Evolutionary conservation across 1,140 invertebrate species (phyloP).

Genomic region (Tetramorium simillimum): DNA sequence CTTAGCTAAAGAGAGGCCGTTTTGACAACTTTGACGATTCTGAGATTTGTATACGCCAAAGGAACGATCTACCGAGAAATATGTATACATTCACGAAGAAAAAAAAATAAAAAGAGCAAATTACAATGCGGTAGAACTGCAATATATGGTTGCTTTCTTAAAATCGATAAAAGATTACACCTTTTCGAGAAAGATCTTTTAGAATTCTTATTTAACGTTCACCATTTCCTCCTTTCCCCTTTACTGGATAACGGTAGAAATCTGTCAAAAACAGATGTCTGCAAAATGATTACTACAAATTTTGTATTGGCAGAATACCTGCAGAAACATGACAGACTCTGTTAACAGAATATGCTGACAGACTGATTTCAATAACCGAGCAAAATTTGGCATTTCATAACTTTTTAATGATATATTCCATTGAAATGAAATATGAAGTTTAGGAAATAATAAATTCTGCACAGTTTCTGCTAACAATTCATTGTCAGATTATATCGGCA

Average conservation of each 20-base stretch:
- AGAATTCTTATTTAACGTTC: neutral
- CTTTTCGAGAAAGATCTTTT: neutral
- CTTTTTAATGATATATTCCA: too few relatives aligned
- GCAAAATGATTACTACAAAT: neutral
- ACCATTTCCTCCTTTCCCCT: neutral
- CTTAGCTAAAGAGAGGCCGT: neutral
- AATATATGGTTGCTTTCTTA: neutral
- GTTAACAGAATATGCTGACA: neutral
- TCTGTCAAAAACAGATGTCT: too few relatives aligned
- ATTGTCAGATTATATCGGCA: too few relatives aligned
- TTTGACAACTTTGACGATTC: constrained; percentile 30
- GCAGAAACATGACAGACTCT: neutral
- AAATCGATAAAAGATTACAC: neutral
- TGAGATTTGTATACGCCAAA: constrained; percentile 32
- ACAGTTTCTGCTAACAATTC: too few relatives aligned
- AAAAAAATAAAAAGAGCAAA: constrained; percentile 45
- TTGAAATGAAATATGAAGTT: too few relatives aligned
- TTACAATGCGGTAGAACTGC: constrained; percentile 20
- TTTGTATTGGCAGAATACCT: neutral
- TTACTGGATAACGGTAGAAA: neutral
- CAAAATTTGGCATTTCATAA: too few relatives aligned
- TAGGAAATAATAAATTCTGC: too few relatives aligned
- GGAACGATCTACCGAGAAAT: constrained; percentile 12
- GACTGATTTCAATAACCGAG: too few relatives aligned
- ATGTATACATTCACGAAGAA: constrained; percentile 29